A percentile compares a stretch with the other conserved stretches of the same genome.
Conservation (phyloP, 2,113 vertebrate species). For the Leucopsar rothschildi region DNA sequence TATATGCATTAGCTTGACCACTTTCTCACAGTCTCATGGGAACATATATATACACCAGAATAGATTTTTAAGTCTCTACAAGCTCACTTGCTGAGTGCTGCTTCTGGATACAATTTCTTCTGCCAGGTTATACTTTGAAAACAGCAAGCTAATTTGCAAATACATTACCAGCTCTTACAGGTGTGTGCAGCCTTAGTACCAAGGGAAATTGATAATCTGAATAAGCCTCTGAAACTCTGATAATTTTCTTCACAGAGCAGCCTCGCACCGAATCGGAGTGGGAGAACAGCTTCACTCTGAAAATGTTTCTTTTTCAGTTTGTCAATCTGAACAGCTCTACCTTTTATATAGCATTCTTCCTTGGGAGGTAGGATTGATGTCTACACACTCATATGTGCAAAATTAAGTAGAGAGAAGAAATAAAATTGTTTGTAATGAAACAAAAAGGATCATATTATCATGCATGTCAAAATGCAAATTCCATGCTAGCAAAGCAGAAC, state of each 20-base stretch:
- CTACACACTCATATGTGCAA: background rate
- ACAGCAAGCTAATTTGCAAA: background rate
- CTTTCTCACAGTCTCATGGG: background rate
- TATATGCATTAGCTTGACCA: accelerated
- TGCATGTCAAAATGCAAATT: background rate
- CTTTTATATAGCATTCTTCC: conserved; percentile 97
- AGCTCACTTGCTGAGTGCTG: background rate
- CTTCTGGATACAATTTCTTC: background rate
- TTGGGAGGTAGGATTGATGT: conserved; percentile 83
- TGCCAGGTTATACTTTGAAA: background rate
- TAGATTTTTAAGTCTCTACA: background rate
- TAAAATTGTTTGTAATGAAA: background rate
- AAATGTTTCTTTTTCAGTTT: conserved; percentile 99
- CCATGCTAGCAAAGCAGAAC: background rate
- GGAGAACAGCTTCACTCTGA: conserved; percentile 98
- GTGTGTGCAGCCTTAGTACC: background rate
- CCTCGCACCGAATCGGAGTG: conserved; percentile 95
- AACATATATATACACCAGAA: background rate
- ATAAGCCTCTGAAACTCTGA: conserved; percentile 24
- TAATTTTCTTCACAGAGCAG: conserved; percentile 84
- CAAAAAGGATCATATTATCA: background rate
- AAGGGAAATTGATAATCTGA: background rate
- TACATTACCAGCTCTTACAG: background rate
- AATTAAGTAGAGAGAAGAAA: background rate
- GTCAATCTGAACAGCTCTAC: conserved; percentile 98